Conservation (phyloP, 2,888 invertebrate species). For the Lasioglossum vierecki region DNA sequence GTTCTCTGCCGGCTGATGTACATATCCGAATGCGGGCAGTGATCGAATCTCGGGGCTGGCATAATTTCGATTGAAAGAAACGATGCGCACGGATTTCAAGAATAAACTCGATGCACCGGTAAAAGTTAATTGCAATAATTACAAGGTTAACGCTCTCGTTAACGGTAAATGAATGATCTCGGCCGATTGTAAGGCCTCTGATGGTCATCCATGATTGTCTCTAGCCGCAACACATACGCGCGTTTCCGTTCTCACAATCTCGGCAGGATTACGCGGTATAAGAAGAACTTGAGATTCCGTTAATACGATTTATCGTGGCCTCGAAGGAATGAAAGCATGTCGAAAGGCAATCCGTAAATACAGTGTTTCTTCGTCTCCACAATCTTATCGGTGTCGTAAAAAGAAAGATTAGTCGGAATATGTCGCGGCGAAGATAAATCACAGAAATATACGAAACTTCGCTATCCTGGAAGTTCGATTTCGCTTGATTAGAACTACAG, state of each 20-base stretch:
- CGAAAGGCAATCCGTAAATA: slow-evolving; percentile 5
- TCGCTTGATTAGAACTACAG: neutral
- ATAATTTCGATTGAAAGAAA: slow-evolving; percentile 13
- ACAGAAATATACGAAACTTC: neutral
- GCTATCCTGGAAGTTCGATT: neutral
- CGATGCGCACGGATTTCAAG: neutral
- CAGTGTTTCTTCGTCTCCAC: neutral
- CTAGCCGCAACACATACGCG: slow-evolving; percentile 64
- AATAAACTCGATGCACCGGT: neutral
- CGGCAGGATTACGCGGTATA: slow-evolving; percentile 32
- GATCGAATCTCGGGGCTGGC: slow-evolving; percentile 39
- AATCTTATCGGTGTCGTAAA: neutral
- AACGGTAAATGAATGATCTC: slow-evolving; percentile 36
- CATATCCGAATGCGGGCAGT: slow-evolving; percentile 44
- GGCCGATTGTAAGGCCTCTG: slow-evolving; percentile 26
- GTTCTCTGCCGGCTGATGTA: slow-evolving; percentile 50
- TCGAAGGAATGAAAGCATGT: neutral
- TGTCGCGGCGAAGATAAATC: slow-evolving; percentile 6
- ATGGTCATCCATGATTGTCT: slow-evolving; percentile 58
- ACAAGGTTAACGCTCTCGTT: slow-evolving; percentile 20
- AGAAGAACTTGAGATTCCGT: slow-evolving; percentile 40
- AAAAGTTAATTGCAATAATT: neutral
- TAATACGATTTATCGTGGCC: slow-evolving; percentile 34
- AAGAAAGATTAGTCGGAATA: neutral
- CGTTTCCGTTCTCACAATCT: slow-evolving; percentile 76